Base-by-base conservation (phyloP, 2,888 invertebrate species). In the Rhaphigaster nebulosa region DNA sequence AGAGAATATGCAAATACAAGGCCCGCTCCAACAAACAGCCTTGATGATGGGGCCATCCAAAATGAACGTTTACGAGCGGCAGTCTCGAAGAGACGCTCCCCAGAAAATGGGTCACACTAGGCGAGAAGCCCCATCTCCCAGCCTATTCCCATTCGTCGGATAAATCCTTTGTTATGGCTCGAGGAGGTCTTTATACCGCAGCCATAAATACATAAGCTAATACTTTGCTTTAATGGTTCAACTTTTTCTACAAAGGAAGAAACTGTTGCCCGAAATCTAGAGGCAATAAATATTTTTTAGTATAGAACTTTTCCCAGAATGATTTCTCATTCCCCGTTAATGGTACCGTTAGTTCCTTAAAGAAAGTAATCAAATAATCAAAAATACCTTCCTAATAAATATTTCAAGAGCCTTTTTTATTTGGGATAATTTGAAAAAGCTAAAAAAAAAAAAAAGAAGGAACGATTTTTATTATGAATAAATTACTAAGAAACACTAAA, bases 81-180 rank as follows among this genome's bases (percentile, higher is more conserved):
- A 2, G n/a, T n/a, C 29, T 29, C 29, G 1, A 4, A 15, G 4
- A n/a, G 65, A 29, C 29, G 65, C 65, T 8, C 0, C 60, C 2
- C 8, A 29, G 15, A 29, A 29, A 65, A 65, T 65, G 65, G 65
- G 65, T 29, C 65, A 65, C 29, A 29, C 12, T 29, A 29, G 29
- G 15, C 13, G 65, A 15, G 26, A 26, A 23, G n/a, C 12, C 29
- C 65, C 65, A 65, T 65, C 65, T 29, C 3, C 15, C 5, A 65
- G 65, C 65, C 65, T 29, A 65, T 65, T 65, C 29, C 65, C 65
- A 65, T 65, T 29, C 65, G 65, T 65, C 65, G n/a, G 65, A 65
- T 65, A 65, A 65, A 65, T 65, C 65, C 65, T 65, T 65, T 65
- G 29, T 65, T 65, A 65, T 65, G 29, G 65, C 65, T 4, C 15